A percentile compares a stretch with the other conserved stretches of the same genome.
phyloP scores from a whole-genome alignment of 2,113 vertebrate genomes.

The Lasiurus cinereus region DNA sequence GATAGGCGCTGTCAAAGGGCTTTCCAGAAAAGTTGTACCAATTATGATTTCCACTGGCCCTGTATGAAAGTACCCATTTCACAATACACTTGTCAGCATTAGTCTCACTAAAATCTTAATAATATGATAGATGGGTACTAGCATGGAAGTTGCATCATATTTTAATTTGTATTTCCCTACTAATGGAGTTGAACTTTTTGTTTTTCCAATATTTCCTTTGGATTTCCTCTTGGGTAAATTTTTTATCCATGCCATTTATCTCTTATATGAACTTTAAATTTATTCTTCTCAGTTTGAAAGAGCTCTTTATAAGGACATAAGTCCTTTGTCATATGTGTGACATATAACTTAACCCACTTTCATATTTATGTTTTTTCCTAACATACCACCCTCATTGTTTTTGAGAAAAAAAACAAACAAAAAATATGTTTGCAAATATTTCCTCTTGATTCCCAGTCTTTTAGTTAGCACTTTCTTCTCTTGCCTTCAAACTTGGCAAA shows the following conservation, averaged over 20 bases:
- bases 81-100: not conserved
- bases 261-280: conserved; percentile 2
- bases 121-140: too few species aligned
- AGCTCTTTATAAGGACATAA: not conserved
- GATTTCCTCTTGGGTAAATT: not conserved
- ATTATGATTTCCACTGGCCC: not conserved
- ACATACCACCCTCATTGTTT: not conserved
- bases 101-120: conserved; percentile 21
- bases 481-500: not conserved
- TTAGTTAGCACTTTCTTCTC: not conserved
- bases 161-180: not conserved
- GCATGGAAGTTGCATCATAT: not conserved
- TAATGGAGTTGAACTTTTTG: not conserved
- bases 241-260: not conserved
- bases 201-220: not conserved
- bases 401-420: not conserved
- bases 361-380: not conserved
- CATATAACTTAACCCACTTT: not conserved
- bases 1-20: not conserved
- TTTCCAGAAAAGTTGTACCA: not conserved
- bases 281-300: conserved; percentile 2
- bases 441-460: not conserved
- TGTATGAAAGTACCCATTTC: not conserved
- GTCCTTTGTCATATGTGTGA: not conserved
- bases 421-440: not conserved